phyloP scores from a whole-genome alignment of 2,888 invertebrate genomes.

The Tenthredo distinguenda region DNA sequence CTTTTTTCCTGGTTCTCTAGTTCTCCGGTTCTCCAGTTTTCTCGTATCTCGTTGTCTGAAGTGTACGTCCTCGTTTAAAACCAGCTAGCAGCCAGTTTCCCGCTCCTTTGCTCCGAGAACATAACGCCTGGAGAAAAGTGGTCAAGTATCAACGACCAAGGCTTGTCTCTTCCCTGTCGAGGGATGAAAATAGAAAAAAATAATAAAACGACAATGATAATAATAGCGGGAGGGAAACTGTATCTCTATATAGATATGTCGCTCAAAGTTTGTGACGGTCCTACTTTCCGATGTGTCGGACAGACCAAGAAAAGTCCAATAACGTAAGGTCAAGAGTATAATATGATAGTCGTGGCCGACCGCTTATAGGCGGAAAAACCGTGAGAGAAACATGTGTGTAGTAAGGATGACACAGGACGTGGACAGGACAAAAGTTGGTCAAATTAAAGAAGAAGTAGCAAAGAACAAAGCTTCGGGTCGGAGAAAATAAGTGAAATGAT shows the following conservation, averaged over 20 bases:
- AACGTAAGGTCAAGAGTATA: not conserved
- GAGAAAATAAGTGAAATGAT: not conserved
- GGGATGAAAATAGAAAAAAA: not conserved
- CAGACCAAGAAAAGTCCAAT: constrained; percentile 14
- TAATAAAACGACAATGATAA: not conserved
- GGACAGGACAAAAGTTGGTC: not conserved
- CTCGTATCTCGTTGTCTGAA: not conserved
- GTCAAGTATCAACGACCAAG: constrained; percentile 22
- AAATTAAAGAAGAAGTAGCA: constrained; percentile 20
- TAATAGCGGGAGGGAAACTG: not conserved
- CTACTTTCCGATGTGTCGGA: not conserved
- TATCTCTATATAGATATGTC: not conserved
- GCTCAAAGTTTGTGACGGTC: not conserved
- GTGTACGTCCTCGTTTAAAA: constrained; percentile 17
- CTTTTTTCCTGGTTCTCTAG: not conserved
- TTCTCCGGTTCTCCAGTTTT: not conserved
- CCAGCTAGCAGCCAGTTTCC: constrained; percentile 16
- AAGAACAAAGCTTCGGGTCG: not conserved
- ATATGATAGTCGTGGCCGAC: not conserved
- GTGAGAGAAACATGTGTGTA: not conserved
- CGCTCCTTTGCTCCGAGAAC: not conserved
- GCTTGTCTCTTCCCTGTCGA: not conserved
- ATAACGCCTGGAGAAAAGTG: not conserved
- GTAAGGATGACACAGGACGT: not conserved
- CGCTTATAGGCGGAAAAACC: not conserved